Evolutionary conservation across 2,888 invertebrate species (phyloP).

Genomic region (Amphipyra berbera): DNA sequence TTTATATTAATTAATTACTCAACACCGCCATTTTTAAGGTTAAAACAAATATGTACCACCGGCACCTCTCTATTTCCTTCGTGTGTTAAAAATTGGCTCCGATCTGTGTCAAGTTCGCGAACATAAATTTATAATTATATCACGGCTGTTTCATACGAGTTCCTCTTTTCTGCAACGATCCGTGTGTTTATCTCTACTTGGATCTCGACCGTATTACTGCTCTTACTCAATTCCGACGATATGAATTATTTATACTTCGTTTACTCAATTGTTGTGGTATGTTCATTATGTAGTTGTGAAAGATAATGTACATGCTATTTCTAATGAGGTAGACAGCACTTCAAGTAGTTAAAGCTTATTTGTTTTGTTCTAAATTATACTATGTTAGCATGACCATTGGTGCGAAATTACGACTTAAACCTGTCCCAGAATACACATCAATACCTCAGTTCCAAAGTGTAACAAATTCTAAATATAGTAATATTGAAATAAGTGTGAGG

Average conservation of each 20-base stretch:
- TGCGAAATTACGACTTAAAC: too few species aligned
- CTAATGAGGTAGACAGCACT: too few species aligned
- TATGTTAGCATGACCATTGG: too few species aligned
- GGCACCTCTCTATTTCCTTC: slow-evolving; percentile 39
- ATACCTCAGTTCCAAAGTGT: too few species aligned
- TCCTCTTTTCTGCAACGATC: slow-evolving; percentile 41
- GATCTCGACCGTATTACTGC: slow-evolving; percentile 22
- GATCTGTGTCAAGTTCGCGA: slow-evolving; percentile 69
- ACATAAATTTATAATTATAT: slow-evolving; percentile 35
- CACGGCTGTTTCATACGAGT: slow-evolving; percentile 13
- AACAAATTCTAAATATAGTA: too few species aligned
- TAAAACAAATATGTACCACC: slow-evolving; percentile 31
- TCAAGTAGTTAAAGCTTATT: too few species aligned
- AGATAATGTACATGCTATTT: slow-evolving; percentile 1
- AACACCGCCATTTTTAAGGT: slow-evolving; percentile 45
- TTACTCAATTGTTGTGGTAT: slow-evolving; percentile 20
- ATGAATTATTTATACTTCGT: slow-evolving; percentile 16
- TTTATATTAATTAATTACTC: slow-evolving; percentile 30
- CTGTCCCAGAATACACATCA: too few species aligned
- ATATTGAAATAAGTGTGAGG: too few species aligned
- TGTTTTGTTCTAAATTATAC: too few species aligned
- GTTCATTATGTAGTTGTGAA: slow-evolving; percentile 24
- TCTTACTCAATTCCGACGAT: slow-evolving; percentile 33
- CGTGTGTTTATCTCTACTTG: slow-evolving; percentile 25
- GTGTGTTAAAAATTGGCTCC: slow-evolving; percentile 30